Evolutionary conservation across 1,140 invertebrate genomes (phyloP), one percentile per base, ranked within the genome.

Genomic region (Epicauta chinensis): DNA sequence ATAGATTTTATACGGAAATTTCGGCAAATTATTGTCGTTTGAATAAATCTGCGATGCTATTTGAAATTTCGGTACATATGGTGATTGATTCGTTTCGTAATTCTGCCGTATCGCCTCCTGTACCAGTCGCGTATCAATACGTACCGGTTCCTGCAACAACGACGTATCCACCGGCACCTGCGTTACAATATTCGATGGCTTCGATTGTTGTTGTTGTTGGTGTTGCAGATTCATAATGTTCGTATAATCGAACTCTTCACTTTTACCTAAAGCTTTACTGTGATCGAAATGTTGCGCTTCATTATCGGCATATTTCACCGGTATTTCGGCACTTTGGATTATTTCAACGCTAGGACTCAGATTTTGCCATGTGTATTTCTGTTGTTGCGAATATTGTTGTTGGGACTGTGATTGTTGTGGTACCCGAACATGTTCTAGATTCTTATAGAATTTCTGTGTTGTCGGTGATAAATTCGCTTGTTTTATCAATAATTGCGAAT

Each of bases 261-360:
- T 62, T 10, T 53, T 50, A 1, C 56, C 62, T 3, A 64, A 38
- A n/a, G 62, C 62, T 13, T 35, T 52, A 9, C 40, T 49, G 31
- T 64, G 62, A 50, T 64, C 56, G 45, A 64, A 64, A 38, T 5
- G n/a, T 9, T 16, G 3, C 11, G 29, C 12, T 30, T 58, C 12
- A 45, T 35, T 36, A 45, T 35, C 34, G 9, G 41, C 53, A 29
- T 16, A 37, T 15, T 46, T 52, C 34, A 39, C 17, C 17, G 50
- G 50, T 11, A 58, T 37, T 17, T 63, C 57, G 10, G 51, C 53
- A 17, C 61, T 63, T 45, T 39, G 47, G 23, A 58, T 56, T 10
- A 65, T 65, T 48, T 65, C 63, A 3, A 65, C 59, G 0, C 48
- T 43, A 1, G 61, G 59, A 46, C 63, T 57, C 30, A 65, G 13